Base-by-base conservation (phyloP, 1,140 invertebrate genomes). In the Calliopsis andreniformis region DNA sequence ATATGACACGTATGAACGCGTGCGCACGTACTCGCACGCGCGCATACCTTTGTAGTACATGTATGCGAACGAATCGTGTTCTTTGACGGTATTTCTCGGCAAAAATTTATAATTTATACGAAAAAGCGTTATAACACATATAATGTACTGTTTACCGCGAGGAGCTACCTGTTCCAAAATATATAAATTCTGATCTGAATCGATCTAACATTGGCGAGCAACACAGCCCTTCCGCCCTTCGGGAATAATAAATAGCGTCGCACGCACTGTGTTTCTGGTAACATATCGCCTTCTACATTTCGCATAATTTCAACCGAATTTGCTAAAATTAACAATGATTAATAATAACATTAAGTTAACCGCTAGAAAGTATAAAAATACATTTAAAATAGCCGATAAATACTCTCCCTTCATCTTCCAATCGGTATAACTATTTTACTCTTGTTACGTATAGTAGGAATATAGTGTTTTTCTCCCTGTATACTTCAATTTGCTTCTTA, bases 41-140 rank as follows among this genome's bases (percentile, higher is more conserved):
- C 16, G 35, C n/a, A n/a, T n/a, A n/a, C n/a, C n/a, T n/a, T n/a
- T n/a, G n/a, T n/a, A n/a, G n/a, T n/a, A n/a, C n/a, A n/a, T n/a
- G n/a, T n/a, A n/a, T 67, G 73, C 72, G 85, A 87, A 71, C 68
- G 42, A 56, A 53, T 39, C n/a, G 35, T 39, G 35, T 39, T 10
- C 20, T n/a, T n/a, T 55, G 58, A 79, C 82, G 47, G 67, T 83
- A 86, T 86, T 83, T 76, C n/a, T n/a, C 79, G 80, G 71, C 81
- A 75, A n/a, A n/a, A n/a, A 69, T 87, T 86, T 63, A 88, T 87
- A 85, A 88, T 87, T 88, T 85, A 87, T 88, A 89, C 69, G 82
- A 86, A 89, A 87, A 89, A 89, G 87, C 86, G 75, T 80, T 82
- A 86, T 86, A 89, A 88, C 81, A 80, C 79, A 78, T 82, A 79